These are phyloP conservation scores for Myotis davidii DNA, from an alignment of 2,113 vertebrate species.

Conservation along the genomic window DNA sequence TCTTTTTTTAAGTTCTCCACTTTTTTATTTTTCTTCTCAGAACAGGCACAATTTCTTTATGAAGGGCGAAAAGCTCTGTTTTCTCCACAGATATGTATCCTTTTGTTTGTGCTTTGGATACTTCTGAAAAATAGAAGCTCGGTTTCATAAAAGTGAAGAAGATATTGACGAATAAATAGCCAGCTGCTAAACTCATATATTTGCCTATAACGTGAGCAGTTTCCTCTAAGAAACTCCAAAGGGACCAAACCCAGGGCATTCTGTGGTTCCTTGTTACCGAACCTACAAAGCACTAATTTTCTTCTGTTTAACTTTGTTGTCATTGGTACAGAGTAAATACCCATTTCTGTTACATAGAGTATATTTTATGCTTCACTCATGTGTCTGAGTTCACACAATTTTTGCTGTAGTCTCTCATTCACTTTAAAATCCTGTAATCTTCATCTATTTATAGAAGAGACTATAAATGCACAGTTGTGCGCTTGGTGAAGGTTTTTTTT, in stretches of 20 bases:
- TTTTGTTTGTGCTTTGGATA: constrained; percentile 71
- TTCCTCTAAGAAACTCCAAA: constrained; percentile 39
- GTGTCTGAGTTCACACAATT: constrained; percentile 54
- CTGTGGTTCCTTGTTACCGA: not conserved
- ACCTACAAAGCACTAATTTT: constrained; percentile 32
- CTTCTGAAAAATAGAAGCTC: constrained; percentile 51
- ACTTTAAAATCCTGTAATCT: constrained; percentile 65
- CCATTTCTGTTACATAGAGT: constrained; percentile 44
- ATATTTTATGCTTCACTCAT: constrained; percentile 37
- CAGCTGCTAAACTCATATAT: constrained; percentile 38
- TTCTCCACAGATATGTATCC: constrained; percentile 70
- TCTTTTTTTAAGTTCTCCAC: not conserved
- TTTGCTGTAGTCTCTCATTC: constrained; percentile 61
- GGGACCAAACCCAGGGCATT: constrained; percentile 21
- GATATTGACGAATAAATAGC: constrained; percentile 65
- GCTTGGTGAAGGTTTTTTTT: not conserved
- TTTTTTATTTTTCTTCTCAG: constrained; percentile 28
- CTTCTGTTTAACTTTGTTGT: constrained; percentile 57
- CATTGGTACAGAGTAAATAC: constrained; percentile 49
- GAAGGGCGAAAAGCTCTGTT: constrained; percentile 57
- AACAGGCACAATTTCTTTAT: constrained; percentile 59
- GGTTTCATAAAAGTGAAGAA: constrained; percentile 59
- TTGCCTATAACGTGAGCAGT: constrained; percentile 54
- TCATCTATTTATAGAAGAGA: constrained; percentile 62
- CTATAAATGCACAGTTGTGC: constrained; percentile 48